These are phyloP conservation scores for Stigmatopora argus DNA, from an alignment of 2,113 vertebrate genomes.

Conservation along the genomic window DNA sequence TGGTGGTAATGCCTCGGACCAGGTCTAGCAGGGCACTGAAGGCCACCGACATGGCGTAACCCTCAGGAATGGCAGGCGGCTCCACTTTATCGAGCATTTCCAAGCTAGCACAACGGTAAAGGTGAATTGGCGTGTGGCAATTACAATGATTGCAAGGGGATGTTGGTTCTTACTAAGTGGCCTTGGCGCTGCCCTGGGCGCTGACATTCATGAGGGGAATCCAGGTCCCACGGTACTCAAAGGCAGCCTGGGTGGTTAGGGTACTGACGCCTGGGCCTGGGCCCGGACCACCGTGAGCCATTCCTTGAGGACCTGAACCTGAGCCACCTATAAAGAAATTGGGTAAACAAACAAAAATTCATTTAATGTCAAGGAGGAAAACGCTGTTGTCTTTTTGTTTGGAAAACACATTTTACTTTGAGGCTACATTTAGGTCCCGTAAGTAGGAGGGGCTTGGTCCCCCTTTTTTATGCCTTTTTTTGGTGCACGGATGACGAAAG, in stretches of 20 bases:
- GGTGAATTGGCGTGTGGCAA: background rate
- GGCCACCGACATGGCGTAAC: slow-evolving; percentile 97
- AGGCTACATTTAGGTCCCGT: no score
- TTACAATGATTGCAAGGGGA: background rate
- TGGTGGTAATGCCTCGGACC: slow-evolving; percentile 90
- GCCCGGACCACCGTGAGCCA: slow-evolving; percentile 76
- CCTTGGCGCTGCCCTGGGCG: slow-evolving; percentile 93
- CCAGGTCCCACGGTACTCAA: slow-evolving; percentile 97
- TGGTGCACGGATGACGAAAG: no score
- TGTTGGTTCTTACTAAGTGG: slow-evolving; percentile 85
- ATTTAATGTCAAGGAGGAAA: no score
- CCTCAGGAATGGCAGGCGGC: slow-evolving; percentile 94
- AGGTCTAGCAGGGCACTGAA: slow-evolving; percentile 95
- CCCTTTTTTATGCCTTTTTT: no score
- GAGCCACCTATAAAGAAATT: slow-evolving; percentile 52
- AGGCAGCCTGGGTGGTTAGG: slow-evolving; percentile 86
- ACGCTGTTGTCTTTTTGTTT: no score
- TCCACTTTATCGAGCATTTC: slow-evolving; percentile 99
- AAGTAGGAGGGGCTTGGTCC: no score
- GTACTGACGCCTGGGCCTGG: slow-evolving; percentile 74
- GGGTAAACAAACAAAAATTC: background rate
- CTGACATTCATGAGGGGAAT: slow-evolving; percentile 92
- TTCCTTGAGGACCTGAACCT: slow-evolving; percentile 68
- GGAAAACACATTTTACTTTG: no score
- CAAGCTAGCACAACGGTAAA: slow-evolving; percentile 66